Evolutionary conservation across 2,113 vertebrate genomes (phyloP).

Genomic region (Notechis scutatus): DNA sequence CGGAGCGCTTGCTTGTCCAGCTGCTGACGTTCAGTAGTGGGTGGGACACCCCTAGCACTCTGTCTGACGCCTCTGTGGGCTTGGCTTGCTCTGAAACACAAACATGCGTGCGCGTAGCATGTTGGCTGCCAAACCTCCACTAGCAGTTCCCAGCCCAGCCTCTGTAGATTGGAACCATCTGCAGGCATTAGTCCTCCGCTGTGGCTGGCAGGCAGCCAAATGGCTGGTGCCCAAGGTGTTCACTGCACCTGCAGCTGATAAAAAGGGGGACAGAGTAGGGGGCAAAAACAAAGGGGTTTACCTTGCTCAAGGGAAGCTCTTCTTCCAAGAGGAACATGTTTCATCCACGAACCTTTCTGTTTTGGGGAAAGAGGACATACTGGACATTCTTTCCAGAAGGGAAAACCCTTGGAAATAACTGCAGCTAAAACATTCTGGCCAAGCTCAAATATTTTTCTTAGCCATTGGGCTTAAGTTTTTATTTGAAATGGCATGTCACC

Average conservation of each 20-base stretch:
- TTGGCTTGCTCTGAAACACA: conserved; percentile 21
- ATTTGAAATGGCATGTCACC: background rate
- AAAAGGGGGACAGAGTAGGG: background rate
- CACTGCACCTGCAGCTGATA: background rate
- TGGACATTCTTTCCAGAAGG: background rate
- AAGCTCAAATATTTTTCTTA: conserved; percentile 7
- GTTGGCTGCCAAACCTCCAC: background rate
- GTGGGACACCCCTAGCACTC: conserved; percentile 10
- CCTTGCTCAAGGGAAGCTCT: background rate
- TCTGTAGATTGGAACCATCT: conserved; percentile 12
- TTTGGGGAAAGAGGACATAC: background rate
- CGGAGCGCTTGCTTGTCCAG: background rate
- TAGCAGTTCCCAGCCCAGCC: conserved; percentile 8
- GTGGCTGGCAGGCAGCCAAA: background rate
- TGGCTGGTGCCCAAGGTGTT: background rate
- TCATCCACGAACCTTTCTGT: conserved; percentile 41
- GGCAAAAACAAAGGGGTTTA: background rate
- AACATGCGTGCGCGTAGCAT: background rate
- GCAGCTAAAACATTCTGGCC: conserved; percentile 54
- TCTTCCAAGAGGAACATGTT: background rate
- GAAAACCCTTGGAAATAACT: background rate
- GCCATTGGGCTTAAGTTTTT: background rate
- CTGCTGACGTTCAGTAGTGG: conserved; percentile 22
- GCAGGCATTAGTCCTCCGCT: background rate
- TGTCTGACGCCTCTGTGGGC: conserved; percentile 25